Conservation (phyloP, 1,140 invertebrate genomes). For the Drosophila kohkoa region DNA sequence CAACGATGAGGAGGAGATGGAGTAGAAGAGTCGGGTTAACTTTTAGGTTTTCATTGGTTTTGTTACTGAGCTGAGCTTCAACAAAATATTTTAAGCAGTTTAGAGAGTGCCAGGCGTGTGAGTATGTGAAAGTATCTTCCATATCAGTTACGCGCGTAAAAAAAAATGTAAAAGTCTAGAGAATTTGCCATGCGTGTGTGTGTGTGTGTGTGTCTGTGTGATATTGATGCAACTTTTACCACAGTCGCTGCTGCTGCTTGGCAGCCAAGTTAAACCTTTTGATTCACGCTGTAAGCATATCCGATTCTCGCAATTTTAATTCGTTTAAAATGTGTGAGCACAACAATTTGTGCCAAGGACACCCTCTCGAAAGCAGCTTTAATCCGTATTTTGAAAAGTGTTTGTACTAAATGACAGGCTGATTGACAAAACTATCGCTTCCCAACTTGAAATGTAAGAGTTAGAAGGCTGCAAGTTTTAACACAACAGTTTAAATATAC, state of each 20-base stretch:
- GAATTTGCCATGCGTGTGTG: conserved; percentile 23
- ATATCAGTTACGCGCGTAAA: conserved; percentile 55
- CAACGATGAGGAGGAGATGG: not conserved
- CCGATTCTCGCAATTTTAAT: conserved; percentile 62
- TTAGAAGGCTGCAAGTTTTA: too few species aligned
- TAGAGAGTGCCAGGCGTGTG: conserved; percentile 58
- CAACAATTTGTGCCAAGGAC: not conserved
- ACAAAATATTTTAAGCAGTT: conserved; percentile 81
- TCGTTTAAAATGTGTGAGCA: conserved; percentile 53
- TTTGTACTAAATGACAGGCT: too few species aligned
- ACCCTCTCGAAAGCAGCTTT: not conserved
- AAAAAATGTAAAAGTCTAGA: conserved; percentile 39
- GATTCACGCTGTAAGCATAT: conserved; percentile 60
- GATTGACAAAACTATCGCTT: too few species aligned
- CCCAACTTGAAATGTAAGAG: too few species aligned
- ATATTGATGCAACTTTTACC: conserved; percentile 49
- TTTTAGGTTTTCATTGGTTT: conserved; percentile 69
- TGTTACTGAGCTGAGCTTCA: conserved; percentile 69
- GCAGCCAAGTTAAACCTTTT: conserved; percentile 54
- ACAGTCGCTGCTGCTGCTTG: conserved; percentile 1
- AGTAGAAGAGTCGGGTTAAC: conserved; percentile 38
- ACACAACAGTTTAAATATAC: too few species aligned
- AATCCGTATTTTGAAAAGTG: too few species aligned
- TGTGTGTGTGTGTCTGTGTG: conserved; percentile 26
- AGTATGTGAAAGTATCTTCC: conserved; percentile 54